phyloP scores from a whole-genome alignment of 2,888 invertebrate genomes.

The Urechis unicinctus region DNA sequence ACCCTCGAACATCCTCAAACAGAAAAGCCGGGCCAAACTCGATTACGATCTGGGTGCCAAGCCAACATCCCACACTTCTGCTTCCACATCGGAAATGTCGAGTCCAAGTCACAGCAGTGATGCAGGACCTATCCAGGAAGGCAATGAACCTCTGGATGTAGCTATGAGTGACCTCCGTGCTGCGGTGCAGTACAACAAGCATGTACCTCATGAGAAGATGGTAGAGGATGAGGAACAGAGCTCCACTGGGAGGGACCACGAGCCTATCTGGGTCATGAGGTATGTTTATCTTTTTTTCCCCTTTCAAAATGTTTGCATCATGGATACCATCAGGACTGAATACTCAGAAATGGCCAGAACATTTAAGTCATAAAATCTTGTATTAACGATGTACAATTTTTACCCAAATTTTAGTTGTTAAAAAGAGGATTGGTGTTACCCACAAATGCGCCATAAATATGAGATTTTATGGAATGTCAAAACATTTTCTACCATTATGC shows the following conservation, averaged over 20 bases:
- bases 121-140: conserved; percentile 7
- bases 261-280: conserved; percentile 48
- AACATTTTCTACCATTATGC: too few species aligned
- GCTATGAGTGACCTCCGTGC: conserved; percentile 78
- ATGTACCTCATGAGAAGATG: conserved; percentile 26
- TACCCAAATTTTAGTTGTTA: too few species aligned
- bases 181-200: conserved; percentile 64
- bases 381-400: too few species aligned
- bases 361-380: too few species aligned
- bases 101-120: background rate
- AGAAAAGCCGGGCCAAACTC: background rate
- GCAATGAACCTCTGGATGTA: conserved; percentile 37
- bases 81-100: background rate
- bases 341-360: too few species aligned
- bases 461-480: too few species aligned
- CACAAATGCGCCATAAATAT: too few species aligned
- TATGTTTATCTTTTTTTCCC: too few species aligned
- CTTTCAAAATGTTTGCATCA: too few species aligned
- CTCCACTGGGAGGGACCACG: conserved; percentile 11
- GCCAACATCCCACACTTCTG: background rate
- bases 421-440: too few species aligned
- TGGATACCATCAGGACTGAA: too few species aligned
- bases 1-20: conserved; percentile 57
- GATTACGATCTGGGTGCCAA: background rate
- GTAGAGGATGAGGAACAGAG: conserved; percentile 14